Conservation (phyloP, 2,113 vertebrate species). For the crab-eating macaque (Macaca fascicularis) region DNA sequence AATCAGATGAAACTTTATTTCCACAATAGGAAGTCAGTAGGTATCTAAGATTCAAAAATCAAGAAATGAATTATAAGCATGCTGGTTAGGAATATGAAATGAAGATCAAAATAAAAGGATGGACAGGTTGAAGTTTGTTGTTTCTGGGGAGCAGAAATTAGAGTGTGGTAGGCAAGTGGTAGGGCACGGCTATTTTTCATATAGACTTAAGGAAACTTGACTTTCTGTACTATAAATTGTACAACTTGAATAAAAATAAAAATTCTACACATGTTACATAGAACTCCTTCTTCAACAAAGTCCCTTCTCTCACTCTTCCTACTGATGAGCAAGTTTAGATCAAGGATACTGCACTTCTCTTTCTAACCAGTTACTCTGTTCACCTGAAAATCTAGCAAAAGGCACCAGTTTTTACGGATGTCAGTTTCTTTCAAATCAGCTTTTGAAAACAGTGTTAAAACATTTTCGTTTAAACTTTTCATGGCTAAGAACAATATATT, state of each 20-base stretch:
- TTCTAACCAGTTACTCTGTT: not conserved
- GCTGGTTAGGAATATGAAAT: not conserved
- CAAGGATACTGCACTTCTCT: not conserved
- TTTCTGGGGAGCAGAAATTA: not conserved
- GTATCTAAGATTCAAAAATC: not conserved
- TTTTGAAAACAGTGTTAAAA: not conserved
- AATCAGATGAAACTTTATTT: not conserved
- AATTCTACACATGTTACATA: not conserved
- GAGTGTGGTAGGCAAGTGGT: not conserved
- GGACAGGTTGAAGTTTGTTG: not conserved
- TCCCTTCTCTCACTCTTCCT: not conserved
- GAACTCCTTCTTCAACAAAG: not conserved
- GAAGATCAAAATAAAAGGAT: not conserved
- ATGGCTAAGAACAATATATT: not conserved
- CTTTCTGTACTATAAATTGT: not conserved
- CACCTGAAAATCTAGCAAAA: not conserved
- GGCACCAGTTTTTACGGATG: not conserved
- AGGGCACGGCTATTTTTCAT: not conserved
- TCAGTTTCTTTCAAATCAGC: not conserved
- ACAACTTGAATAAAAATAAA: not conserved
- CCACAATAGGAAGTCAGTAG: not conserved
- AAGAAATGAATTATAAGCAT: not conserved
- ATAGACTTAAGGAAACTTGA: not conserved
- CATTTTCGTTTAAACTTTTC: not conserved
- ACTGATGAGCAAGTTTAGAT: not conserved